Evolutionary conservation across 2,113 vertebrate species (phyloP).

Genomic region (Sinocyclocheilus anophthalmus): DNA sequence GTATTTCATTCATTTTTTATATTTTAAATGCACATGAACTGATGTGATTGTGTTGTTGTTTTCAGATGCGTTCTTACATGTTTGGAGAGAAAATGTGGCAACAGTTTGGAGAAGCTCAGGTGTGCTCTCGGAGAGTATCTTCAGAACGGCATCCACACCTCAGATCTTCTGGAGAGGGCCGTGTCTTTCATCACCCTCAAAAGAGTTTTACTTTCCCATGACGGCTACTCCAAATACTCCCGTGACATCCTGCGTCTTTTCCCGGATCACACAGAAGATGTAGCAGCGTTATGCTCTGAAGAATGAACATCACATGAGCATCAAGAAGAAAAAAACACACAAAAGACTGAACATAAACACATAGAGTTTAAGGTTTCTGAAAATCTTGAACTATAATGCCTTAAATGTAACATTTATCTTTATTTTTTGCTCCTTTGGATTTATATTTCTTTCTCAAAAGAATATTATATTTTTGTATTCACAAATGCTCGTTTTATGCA

Average conservation of each 20-base stretch:
- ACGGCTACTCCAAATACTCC: slow-evolving; percentile 74
- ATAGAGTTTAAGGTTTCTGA: neutral
- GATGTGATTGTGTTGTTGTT: slow-evolving; percentile 32
- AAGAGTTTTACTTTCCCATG: slow-evolving; percentile 68
- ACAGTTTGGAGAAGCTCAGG: slow-evolving; percentile 73
- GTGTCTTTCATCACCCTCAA: slow-evolving; percentile 75
- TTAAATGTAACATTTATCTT: neutral
- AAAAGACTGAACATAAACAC: neutral
- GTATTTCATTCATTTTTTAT: neutral
- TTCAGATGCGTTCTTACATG: slow-evolving; percentile 73
- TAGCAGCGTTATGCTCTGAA: slow-evolving; percentile 21
- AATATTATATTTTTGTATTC: slow-evolving; percentile 15
- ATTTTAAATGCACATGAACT: slow-evolving; percentile 40
- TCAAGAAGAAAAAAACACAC: neutral
- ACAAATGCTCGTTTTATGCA: slow-evolving; percentile 5
- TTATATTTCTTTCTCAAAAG: slow-evolving; percentile 8
- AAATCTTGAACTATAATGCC: neutral
- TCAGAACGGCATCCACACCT: slow-evolving; percentile 66
- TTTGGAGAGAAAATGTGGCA: slow-evolving; percentile 74
- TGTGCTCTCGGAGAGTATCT: slow-evolving; percentile 70
- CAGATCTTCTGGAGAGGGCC: slow-evolving; percentile 76
- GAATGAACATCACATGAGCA: neutral
- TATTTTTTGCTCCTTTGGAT: neutral
- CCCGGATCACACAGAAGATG: slow-evolving; percentile 51
- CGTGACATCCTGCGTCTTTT: slow-evolving; percentile 75